phyloP scores from a whole-genome alignment of 1,140 invertebrate species.

The Danaus melanippus region DNA sequence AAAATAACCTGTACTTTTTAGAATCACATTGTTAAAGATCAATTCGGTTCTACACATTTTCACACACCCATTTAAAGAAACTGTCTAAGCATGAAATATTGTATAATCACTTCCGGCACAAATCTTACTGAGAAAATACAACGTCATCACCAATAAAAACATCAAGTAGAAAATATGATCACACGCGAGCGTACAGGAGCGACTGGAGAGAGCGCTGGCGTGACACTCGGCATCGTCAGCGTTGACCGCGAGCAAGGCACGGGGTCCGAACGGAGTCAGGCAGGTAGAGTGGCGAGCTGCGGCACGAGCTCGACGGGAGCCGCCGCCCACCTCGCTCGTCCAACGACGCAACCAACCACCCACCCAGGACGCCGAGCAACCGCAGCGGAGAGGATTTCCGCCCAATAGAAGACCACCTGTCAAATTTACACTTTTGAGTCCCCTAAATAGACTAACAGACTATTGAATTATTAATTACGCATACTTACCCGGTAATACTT shows the following conservation, averaged over 20 bases:
- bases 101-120: no score
- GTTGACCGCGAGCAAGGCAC: constrained; percentile 75
- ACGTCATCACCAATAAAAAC: no score
- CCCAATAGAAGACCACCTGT: constrained; percentile 84
- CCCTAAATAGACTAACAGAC: no score
- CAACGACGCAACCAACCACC: constrained; percentile 88
- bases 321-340: constrained; percentile 71
- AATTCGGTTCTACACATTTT: no score
- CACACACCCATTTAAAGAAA: no score
- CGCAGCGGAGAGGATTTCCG: constrained; percentile 86
- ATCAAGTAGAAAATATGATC: no score
- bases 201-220: constrained; percentile 72
- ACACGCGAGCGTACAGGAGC: constrained; percentile 3
- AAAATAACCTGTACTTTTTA: no score
- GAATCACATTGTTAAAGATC: no score
- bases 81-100: no score
- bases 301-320: constrained; percentile 12
- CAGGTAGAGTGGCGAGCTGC: constrained; percentile 72
- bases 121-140: background rate
- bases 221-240: constrained; percentile 69
- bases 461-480: background rate
- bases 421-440: background rate
- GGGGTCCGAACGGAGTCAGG: constrained; percentile 65
- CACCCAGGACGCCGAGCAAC: constrained; percentile 88
- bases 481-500: constrained; percentile 77